Evolutionary conservation across 2,113 vertebrate genomes (phyloP).

Genomic region (Ctenomys sociabilis): DNA sequence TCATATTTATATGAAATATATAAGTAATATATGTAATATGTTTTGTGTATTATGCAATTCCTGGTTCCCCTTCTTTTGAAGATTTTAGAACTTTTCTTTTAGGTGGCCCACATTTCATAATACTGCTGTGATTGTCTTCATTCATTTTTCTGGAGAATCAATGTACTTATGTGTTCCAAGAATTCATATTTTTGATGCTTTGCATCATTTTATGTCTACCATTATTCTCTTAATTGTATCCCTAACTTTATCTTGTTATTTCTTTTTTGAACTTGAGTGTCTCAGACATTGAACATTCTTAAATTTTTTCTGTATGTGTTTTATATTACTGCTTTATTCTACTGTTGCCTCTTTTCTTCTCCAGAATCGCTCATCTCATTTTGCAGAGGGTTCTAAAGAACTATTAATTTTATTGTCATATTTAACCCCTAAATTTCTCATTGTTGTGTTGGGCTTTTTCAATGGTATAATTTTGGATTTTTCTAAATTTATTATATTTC

Average conservation of each 20-base stretch:
- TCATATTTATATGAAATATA: neutral
- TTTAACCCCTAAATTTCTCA: neutral
- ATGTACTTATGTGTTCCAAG: neutral
- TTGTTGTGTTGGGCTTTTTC: neutral
- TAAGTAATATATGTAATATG: neutral
- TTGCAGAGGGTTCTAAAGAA: neutral
- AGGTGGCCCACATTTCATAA: neutral
- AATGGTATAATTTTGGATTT: neutral
- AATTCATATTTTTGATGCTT: constrained; percentile 12
- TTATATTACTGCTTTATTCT: neutral
- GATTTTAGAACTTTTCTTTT: neutral
- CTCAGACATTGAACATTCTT: neutral
- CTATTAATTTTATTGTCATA: neutral
- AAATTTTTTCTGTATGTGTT: neutral
- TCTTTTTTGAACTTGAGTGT: neutral
- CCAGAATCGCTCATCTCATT: neutral
- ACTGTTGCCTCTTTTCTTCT: constrained; percentile 14
- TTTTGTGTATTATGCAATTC: neutral
- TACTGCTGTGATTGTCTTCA: neutral
- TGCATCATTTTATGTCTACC: neutral
- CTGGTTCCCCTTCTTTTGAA: neutral
- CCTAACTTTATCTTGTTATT: neutral
- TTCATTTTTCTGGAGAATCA: neutral
- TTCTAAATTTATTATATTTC: constrained; percentile 3
- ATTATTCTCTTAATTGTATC: neutral